phyloP scores from a whole-genome alignment of 1,140 invertebrate species.

The Periplaneta americana region DNA sequence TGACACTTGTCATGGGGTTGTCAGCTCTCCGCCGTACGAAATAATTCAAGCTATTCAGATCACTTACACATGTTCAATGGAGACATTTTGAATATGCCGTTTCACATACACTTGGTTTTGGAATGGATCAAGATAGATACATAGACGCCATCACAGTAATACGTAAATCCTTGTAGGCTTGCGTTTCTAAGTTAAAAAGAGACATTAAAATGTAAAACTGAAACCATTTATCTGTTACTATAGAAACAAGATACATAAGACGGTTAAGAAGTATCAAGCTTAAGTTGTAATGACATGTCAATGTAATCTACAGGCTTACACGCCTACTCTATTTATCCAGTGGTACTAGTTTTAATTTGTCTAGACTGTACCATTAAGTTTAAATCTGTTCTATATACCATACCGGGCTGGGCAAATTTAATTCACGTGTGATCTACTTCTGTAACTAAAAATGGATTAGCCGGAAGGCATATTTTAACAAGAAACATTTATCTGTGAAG shows the following conservation, averaged over 20 bases:
- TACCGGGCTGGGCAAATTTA: too few relatives aligned
- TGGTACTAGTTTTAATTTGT: neutral
- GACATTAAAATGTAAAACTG: neutral
- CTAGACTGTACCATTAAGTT: neutral
- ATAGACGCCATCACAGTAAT: neutral
- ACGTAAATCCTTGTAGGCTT: neutral
- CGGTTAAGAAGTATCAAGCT: neutral
- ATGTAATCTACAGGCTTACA: neutral
- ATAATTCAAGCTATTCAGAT: neutral
- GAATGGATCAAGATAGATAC: neutral
- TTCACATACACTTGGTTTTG: neutral
- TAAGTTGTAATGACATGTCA: neutral
- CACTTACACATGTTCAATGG: neutral
- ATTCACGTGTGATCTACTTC: too few relatives aligned
- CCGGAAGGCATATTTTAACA: too few relatives aligned
- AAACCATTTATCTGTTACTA: neutral
- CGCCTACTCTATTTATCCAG: neutral
- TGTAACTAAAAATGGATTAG: too few relatives aligned
- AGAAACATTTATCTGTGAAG: too few relatives aligned
- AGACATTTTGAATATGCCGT: neutral
- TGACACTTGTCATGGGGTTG: neutral
- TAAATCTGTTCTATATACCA: neutral
- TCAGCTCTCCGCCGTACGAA: neutral
- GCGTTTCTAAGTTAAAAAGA: neutral
- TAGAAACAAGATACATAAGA: neutral